Evolutionary conservation across 2,888 invertebrate species (phyloP).

Genomic region (Leucoptera coffeella): DNA sequence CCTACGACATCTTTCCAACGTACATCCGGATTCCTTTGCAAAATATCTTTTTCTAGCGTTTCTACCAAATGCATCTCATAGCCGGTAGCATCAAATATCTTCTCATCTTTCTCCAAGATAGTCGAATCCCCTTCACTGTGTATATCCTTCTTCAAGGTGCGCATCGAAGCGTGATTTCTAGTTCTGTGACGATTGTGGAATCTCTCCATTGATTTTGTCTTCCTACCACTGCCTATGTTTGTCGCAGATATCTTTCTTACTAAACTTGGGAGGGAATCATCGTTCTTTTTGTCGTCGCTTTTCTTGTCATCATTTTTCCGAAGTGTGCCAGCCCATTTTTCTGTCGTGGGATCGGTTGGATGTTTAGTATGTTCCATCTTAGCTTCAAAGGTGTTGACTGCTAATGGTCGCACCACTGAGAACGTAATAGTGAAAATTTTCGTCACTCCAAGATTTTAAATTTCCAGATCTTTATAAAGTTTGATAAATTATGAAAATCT

Average conservation of each 20-base stretch:
- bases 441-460: background rate
- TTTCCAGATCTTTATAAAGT: background rate
- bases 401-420: constrained; percentile 37
- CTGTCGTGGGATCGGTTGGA: constrained; percentile 37
- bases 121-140: constrained; percentile 26
- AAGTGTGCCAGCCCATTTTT: constrained; percentile 65
- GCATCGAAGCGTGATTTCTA: constrained; percentile 30
- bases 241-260: constrained; percentile 45
- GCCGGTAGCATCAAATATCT: constrained; percentile 60
- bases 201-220: constrained; percentile 40
- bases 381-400: constrained; percentile 15
- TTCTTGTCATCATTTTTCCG: constrained; percentile 52
- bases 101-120: constrained; percentile 32
- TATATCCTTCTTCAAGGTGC: constrained; percentile 20
- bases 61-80: constrained; percentile 74
- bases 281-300: constrained; percentile 14
- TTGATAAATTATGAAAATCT: background rate
- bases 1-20: constrained; percentile 75
- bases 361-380: constrained; percentile 23
- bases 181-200: constrained; percentile 15
- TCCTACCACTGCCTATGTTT: constrained; percentile 26
- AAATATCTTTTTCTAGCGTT: constrained; percentile 76
- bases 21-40: constrained; percentile 76
- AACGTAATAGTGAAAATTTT: constrained; percentile 6
- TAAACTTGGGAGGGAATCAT: constrained; percentile 56